Percentiles rank a stretch among this genome's conserved stretches.
phyloP scores from a whole-genome alignment of 1,140 invertebrate genomes.

The Drosophila ananassae region DNA sequence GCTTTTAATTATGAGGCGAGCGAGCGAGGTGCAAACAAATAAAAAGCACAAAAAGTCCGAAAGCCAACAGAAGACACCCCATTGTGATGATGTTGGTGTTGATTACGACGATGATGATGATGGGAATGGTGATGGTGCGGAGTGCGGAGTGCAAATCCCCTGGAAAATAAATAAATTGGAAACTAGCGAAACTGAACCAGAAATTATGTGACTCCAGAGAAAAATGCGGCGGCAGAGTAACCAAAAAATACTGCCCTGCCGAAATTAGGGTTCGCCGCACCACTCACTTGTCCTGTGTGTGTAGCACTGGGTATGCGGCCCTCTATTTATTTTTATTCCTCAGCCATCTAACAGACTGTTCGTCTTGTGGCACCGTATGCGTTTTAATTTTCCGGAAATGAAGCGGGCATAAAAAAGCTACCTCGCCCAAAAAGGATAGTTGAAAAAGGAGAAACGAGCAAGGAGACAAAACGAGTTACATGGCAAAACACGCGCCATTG shows the following conservation, averaged over 20 bases:
- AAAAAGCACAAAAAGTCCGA: constrained; percentile 1
- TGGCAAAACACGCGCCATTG: constrained; percentile 65
- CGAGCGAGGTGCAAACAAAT: constrained; percentile 31
- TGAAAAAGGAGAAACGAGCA: constrained; percentile 3
- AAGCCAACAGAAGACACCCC: constrained; percentile 20
- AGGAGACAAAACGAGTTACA: constrained; percentile 58
- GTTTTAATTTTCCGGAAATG: constrained; percentile 74
- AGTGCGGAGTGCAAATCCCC: constrained; percentile 26
- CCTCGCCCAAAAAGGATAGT: constrained; percentile 13
- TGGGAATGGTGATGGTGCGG: constrained; percentile 1
- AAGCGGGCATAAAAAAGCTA: constrained; percentile 49
- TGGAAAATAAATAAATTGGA: constrained; percentile 45
- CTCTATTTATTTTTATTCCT: not conserved
- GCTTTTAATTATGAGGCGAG: constrained; percentile 78
- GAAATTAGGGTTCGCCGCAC: constrained; percentile 24
- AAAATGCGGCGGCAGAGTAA: constrained; percentile 2
- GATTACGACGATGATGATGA: constrained; percentile 12
- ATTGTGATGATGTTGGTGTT: constrained; percentile 24
- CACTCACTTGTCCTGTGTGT: constrained; percentile 7
- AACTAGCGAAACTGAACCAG: constrained; percentile 32
- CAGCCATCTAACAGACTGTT: constrained; percentile 10
- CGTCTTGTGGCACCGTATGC: constrained; percentile 32
- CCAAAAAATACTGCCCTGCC: constrained; percentile 12
- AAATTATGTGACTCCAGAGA: constrained; percentile 53
- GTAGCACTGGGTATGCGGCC: no score